Percentiles rank a stretch among this genome's conserved stretches.
Evolutionary conservation across 2,113 vertebrate genomes (phyloP).

Genomic region (Aphyosemion australe): DNA sequence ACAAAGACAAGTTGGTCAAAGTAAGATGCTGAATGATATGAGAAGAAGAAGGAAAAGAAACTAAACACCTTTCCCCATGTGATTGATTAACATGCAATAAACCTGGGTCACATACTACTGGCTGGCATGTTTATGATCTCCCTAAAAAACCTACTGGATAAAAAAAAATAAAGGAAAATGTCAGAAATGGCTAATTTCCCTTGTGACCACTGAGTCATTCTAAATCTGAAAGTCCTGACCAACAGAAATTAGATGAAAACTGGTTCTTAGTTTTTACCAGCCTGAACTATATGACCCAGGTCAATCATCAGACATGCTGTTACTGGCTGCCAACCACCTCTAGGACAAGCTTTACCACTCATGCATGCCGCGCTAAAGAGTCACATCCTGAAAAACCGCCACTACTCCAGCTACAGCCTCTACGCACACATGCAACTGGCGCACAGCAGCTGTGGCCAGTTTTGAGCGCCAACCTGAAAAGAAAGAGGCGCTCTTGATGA

Average conservation of each 20-base stretch:
- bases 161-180: background rate
- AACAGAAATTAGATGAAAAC: background rate
- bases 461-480: conserved; percentile 98
- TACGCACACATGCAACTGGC: conserved; percentile 60
- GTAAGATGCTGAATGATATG: conserved; percentile 1
- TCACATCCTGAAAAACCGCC: conserved; percentile 10
- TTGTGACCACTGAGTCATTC: background rate
- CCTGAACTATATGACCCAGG: conserved; percentile 47
- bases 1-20: conserved; percentile 13
- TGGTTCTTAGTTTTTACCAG: background rate
- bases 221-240: background rate
- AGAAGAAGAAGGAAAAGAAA: conserved; percentile 5
- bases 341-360: conserved; percentile 32
- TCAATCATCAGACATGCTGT: conserved; percentile 41
- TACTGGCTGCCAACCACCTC: conserved; percentile 13
- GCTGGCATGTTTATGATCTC: conserved; percentile 3
- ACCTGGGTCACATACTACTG: conserved; percentile 50
- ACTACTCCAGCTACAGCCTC: conserved; percentile 16
- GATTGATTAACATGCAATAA: conserved; percentile 1
- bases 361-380: conserved; percentile 52
- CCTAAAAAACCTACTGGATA: no score
- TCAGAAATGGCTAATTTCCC: background rate
- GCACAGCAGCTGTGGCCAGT: conserved; percentile 58
- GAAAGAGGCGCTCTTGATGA: conserved; percentile 99
- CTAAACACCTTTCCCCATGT: conserved; percentile 52